Evolutionary conservation across 1,140 invertebrate genomes (phyloP).

Genomic region (Prorops nasuta): DNA sequence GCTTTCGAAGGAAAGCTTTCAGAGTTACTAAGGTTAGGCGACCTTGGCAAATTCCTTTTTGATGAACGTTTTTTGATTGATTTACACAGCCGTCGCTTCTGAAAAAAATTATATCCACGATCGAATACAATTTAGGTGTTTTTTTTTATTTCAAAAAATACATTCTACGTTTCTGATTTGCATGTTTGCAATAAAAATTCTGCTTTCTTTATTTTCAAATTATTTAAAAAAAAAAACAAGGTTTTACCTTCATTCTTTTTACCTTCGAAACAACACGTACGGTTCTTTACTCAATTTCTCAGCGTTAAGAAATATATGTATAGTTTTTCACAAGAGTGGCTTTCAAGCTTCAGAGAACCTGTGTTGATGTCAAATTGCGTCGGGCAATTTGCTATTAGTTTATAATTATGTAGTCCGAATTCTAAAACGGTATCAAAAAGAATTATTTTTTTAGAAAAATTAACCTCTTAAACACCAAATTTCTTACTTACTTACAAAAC

Average conservation of each 20-base stretch:
- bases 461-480: slow-evolving; percentile 1
- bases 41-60: slow-evolving; percentile 15
- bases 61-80: slow-evolving; percentile 18
- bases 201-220: slow-evolving; percentile 3
- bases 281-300: slow-evolving; percentile 13
- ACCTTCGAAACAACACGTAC: slow-evolving; percentile 44
- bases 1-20: slow-evolving; percentile 13
- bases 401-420: no score
- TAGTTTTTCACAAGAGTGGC: no score
- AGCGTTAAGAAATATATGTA: no score
- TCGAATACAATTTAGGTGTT: no score
- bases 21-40: slow-evolving; percentile 6
- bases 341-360: slow-evolving; percentile 15
- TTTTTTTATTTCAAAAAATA: no score
- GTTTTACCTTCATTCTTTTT: slow-evolving; percentile 50
- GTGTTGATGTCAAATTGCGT: slow-evolving; percentile 24
- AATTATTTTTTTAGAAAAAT: slow-evolving; percentile 1
- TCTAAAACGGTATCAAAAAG: not conserved
- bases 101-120: slow-evolving; percentile 1
- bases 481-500: slow-evolving; percentile 19
- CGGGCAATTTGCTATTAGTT: slow-evolving; percentile 21
- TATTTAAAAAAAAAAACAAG: slow-evolving; percentile 5
- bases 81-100: slow-evolving; percentile 33
- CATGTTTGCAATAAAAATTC: no score
- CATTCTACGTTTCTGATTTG: no score